phyloP scores from a whole-genome alignment of 2,888 invertebrate genomes.

The Leptinotarsa rubiginosa region DNA sequence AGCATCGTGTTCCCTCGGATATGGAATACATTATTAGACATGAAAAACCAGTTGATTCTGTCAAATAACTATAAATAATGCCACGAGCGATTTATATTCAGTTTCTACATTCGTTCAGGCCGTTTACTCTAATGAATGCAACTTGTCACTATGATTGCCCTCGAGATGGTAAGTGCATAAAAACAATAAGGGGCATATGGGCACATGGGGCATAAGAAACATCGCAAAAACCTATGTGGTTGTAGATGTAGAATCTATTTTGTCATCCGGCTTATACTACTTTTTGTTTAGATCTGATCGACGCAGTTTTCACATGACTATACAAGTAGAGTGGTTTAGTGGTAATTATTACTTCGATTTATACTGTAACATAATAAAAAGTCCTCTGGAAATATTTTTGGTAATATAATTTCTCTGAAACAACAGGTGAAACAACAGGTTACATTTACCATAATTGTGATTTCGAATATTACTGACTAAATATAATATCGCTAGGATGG shows the following conservation, averaged over 20 bases:
- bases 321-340: no score
- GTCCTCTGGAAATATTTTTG: no score
- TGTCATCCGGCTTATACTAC: slow-evolving; percentile 1
- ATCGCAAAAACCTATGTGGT: neutral
- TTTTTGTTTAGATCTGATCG: neutral
- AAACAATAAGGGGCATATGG: slow-evolving; percentile 7
- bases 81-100: slow-evolving; percentile 8
- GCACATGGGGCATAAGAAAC: neutral
- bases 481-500: no score
- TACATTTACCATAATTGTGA: no score
- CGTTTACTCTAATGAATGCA: slow-evolving; percentile 14
- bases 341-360: no score
- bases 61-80: slow-evolving; percentile 15
- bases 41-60: slow-evolving; percentile 19
- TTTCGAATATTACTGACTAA: no score
- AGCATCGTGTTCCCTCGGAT: neutral
- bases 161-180: slow-evolving; percentile 10
- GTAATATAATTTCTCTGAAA: no score
- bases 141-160: slow-evolving; percentile 21
- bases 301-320: neutral
- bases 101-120: slow-evolving; percentile 13
- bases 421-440: no score
- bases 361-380: no score
- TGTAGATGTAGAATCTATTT: neutral
- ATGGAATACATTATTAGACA: slow-evolving; percentile 1